Evolutionary conservation across 2,888 invertebrate species (phyloP).

Genomic region (Noctua pronuba): DNA sequence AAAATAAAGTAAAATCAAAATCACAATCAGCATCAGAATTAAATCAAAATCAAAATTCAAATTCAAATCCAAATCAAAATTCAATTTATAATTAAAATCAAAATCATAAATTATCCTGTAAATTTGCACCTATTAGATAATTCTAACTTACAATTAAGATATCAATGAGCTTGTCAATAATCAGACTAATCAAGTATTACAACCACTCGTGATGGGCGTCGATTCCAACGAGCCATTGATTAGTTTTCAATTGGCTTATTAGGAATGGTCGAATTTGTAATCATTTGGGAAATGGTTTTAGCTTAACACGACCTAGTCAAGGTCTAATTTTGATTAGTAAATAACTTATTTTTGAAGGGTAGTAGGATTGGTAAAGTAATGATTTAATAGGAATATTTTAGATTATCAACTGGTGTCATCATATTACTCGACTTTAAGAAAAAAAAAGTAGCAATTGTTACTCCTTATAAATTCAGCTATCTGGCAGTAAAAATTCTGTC

Average conservation of each 20-base stretch:
- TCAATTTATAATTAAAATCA: too few species aligned
- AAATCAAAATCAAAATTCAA: too few species aligned
- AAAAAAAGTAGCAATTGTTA: too few species aligned
- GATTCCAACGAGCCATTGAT: constrained; percentile 30
- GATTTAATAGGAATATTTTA: neutral
- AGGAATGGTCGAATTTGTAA: neutral
- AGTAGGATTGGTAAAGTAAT: neutral
- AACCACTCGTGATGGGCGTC: constrained; percentile 38
- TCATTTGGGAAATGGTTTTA: neutral
- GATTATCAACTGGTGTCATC: neutral
- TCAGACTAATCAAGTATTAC: constrained; percentile 51
- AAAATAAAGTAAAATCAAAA: too few species aligned
- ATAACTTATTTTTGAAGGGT: neutral
- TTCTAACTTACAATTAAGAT: constrained; percentile 32
- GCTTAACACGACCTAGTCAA: neutral
- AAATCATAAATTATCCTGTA: too few species aligned
- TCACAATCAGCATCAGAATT: too few species aligned
- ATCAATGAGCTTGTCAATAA: constrained; percentile 42
- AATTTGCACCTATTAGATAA: constrained; percentile 8
- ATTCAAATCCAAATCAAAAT: too few species aligned
- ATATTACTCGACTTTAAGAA: too few species aligned
- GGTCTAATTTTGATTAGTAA: neutral
- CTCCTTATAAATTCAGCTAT: too few species aligned
- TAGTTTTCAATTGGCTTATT: constrained; percentile 46
- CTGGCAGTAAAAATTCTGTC: too few species aligned